phyloP scores from a whole-genome alignment of 2,888 invertebrate genomes.

The Podotricha telesiphe region DNA sequence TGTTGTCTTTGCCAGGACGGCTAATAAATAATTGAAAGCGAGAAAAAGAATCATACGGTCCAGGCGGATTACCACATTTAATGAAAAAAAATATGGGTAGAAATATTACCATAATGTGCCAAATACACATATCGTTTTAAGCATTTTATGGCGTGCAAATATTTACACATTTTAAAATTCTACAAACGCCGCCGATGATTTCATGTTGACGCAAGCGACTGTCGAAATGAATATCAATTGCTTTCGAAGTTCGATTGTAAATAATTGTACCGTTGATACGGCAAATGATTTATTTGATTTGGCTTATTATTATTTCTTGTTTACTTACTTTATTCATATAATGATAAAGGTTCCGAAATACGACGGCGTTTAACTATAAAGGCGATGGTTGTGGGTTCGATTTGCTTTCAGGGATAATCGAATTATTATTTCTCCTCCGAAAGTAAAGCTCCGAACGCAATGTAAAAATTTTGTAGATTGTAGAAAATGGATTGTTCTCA shows the following conservation, averaged over 20 bases:
- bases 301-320: background rate
- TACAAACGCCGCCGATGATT: conserved; percentile 32
- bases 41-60: too few species aligned
- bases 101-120: background rate
- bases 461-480: too few species aligned
- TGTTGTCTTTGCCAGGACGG: too few species aligned
- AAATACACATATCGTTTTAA: conserved; percentile 10
- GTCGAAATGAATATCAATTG: conserved; percentile 33
- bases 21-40: too few species aligned
- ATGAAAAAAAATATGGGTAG: background rate
- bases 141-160: conserved; percentile 23
- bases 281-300: conserved; percentile 18
- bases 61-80: too few species aligned
- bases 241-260: conserved; percentile 16
- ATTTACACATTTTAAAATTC: conserved; percentile 34
- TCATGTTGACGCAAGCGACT: conserved; percentile 34
- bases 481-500: too few species aligned
- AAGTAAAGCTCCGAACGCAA: too few species aligned
- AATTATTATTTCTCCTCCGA: too few species aligned
- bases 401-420: too few species aligned
- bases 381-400: too few species aligned
- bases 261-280: conserved; percentile 25
- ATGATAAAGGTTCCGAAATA: too few species aligned
- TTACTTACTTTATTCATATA: background rate
- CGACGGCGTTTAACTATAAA: too few species aligned